Evolutionary conservation across 2,888 invertebrate species (phyloP), one percentile per base, ranked within the genome.

Genomic region (Tachina grossa): DNA sequence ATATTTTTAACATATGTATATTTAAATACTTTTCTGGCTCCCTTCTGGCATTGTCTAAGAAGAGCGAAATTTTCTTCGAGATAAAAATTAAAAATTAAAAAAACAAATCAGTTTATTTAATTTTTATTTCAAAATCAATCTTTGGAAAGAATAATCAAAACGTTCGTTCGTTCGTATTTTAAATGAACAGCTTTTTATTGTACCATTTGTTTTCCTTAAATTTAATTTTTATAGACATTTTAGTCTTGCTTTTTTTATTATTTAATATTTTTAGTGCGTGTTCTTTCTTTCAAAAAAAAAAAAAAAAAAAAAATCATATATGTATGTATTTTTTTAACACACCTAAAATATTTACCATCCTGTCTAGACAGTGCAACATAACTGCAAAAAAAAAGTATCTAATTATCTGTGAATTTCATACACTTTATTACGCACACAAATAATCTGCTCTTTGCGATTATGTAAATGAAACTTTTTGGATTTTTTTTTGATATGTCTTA

Each of bases 331-430:
- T 31, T 16, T 63, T 9, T 31, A 65, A 79, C 63, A 63, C 74
- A 81, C 68, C 68, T 51, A 19, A 66, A 51, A 72, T 63, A 59
- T n/a, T 59, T 55, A 65, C 65, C 71, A 66, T 75, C 63, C 82
- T 76, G 85, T 85, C 85, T 85, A 83, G 82, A 85, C 85, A 71
- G 43, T 49, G 78, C 39, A 49, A 49, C 65, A 51, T 69, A 55
- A 77, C 71, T 65, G 63, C 9, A 47, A 53, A 16, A 45, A n/a
- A 65, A 74, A 68, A 61, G 85, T 82, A 85, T 85, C 85, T 85
- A 85, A 85, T 85, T 85, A 82, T 82, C 80, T 72, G 51, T 78
- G 14, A 83, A 66, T 63, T 82, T 68, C 41, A 74, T 63, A 74
- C 69, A 80, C 49, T 76, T 84, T 49, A 65, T 71, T 51, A 84